These are phyloP conservation scores for Bhutanitis thaidina DNA, from an alignment of 2,888 invertebrate genomes.

Conservation along the genomic window DNA sequence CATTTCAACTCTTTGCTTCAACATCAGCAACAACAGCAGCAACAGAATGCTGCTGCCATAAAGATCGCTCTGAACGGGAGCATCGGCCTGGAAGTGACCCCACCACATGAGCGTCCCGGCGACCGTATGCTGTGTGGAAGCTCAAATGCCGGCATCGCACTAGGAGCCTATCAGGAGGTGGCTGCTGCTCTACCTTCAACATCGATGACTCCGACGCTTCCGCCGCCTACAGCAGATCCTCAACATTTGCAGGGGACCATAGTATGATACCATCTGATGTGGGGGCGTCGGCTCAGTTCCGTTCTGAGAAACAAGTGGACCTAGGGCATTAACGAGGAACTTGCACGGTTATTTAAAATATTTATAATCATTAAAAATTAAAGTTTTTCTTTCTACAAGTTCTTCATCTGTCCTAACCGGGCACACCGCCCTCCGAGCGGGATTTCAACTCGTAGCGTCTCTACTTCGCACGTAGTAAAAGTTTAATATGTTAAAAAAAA, in stretches of 20 bases:
- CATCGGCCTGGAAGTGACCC: slow-evolving; percentile 88
- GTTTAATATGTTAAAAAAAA: slow-evolving; percentile 22
- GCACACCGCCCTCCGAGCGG: slow-evolving; percentile 36
- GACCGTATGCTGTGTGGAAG: slow-evolving; percentile 61
- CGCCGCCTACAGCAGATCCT: slow-evolving; percentile 76
- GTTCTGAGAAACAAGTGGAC: slow-evolving; percentile 86
- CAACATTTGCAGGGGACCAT: slow-evolving; percentile 93
- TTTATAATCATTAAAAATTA: neutral
- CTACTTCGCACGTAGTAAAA: slow-evolving; percentile 39
- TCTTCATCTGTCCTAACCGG: neutral
- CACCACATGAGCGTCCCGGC: slow-evolving; percentile 82
- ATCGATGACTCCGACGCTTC: slow-evolving; percentile 49
- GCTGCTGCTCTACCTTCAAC: slow-evolving; percentile 62
- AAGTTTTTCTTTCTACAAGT: slow-evolving; percentile 27
- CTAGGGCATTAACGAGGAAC: slow-evolving; percentile 45
- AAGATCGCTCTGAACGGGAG: slow-evolving; percentile 92
- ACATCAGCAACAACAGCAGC: slow-evolving; percentile 74
- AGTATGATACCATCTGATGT: slow-evolving; percentile 97
- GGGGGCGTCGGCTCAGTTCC: slow-evolving; percentile 92
- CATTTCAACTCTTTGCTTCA: slow-evolving; percentile 86
- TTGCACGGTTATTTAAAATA: slow-evolving; percentile 11
- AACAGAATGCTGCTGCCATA: slow-evolving; percentile 86
- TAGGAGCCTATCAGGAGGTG: slow-evolving; percentile 74
- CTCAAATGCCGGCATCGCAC: slow-evolving; percentile 34
- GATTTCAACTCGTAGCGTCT: slow-evolving; percentile 53